Evolutionary conservation across 2,888 invertebrate species (phyloP).

Genomic region (Tenthredo mesomela): DNA sequence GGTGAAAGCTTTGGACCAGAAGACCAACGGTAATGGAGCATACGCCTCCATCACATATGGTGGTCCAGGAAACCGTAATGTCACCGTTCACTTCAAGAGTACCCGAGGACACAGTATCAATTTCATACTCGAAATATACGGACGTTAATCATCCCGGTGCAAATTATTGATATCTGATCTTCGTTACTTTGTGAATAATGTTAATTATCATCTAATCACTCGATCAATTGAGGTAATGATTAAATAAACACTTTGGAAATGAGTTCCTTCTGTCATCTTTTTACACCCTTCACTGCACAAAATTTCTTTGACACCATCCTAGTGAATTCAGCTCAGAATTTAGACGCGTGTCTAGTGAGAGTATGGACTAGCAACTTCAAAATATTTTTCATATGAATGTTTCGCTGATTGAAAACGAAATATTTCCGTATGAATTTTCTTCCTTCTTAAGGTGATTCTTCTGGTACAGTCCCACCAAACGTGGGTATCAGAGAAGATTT

Average conservation of each 20-base stretch:
- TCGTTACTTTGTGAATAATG: neutral
- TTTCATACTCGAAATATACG: constrained; percentile 77
- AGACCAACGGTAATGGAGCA: constrained; percentile 77
- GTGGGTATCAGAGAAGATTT: too few relatives aligned
- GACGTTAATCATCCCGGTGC: neutral
- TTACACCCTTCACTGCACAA: neutral
- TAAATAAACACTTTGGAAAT: neutral
- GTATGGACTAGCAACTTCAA: too few relatives aligned
- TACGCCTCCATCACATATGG: constrained; percentile 73
- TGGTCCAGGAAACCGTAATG: constrained; percentile 74
- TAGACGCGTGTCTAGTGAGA: too few relatives aligned
- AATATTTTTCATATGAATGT: too few relatives aligned
- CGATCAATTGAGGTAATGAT: neutral
- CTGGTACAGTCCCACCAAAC: too few relatives aligned
- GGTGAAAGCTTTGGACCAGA: constrained; percentile 75
- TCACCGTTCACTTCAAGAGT: constrained; percentile 77
- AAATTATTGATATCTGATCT: neutral
- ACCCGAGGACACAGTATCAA: constrained; percentile 76
- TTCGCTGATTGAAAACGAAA: too few relatives aligned
- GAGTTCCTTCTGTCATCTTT: neutral
- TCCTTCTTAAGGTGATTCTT: too few relatives aligned
- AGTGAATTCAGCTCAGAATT: neutral
- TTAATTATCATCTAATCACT: neutral
- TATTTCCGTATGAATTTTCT: too few relatives aligned
- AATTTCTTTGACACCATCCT: neutral